phyloP scores from a whole-genome alignment of 2,797 vertebrate genomes.

The Onychomys torridus region DNA sequence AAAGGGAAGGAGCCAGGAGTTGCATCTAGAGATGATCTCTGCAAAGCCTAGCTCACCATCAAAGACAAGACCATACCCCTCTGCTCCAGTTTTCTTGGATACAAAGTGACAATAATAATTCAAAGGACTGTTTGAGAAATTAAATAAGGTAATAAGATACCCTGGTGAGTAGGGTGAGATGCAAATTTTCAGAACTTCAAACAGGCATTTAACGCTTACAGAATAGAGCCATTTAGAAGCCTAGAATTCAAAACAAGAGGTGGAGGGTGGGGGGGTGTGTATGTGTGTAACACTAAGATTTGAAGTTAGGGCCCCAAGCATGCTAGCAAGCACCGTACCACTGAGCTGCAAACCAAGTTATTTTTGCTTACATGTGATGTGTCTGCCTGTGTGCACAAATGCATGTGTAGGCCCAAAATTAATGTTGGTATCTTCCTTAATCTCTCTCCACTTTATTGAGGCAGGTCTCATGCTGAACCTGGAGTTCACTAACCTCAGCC shows the following conservation, averaged over 20 bases:
- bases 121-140: not conserved
- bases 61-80: not conserved
- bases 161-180: not conserved
- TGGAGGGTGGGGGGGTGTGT: too few species aligned
- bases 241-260: not conserved
- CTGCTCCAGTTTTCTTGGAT: not conserved
- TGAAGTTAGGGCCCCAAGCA: not conserved
- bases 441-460: too few species aligned
- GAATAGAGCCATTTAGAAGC: not conserved
- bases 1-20: not conserved
- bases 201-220: not conserved
- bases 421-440: too few species aligned
- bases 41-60: not conserved
- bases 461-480: not conserved
- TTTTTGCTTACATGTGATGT: not conserved
- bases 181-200: slow-evolving; percentile 13
- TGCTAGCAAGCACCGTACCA: not conserved
- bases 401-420: not conserved
- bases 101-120: not conserved
- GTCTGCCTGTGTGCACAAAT: not conserved
- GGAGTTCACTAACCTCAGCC: not conserved
- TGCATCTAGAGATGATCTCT: not conserved
- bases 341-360: too few species aligned
- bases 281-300: not conserved
- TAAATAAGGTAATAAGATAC: not conserved